Base-by-base conservation (phyloP, 2,113 vertebrate species). In the Planiliza haematocheilus region DNA sequence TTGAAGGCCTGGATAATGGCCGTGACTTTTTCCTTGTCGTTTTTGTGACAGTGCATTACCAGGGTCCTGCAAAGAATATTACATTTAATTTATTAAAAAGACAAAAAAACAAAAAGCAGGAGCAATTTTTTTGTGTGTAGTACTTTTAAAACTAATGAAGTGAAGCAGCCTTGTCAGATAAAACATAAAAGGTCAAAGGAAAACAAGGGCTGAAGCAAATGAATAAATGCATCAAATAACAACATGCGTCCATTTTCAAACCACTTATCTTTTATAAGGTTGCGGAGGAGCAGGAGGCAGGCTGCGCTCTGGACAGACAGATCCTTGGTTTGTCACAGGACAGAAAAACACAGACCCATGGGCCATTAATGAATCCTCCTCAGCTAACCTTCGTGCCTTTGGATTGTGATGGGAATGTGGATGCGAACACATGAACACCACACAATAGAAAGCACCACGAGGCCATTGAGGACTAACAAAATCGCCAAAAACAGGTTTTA, bases 1-100 rank as follows among this genome's bases (percentile, higher is more conserved):
- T 24, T 71, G 39, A 61, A 21, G 69, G 53, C 49, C 20, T 41
- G 20, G 18, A 70, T 81, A 75, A 76, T 82, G 14, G 57, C 5
- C 1, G 7, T 42, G 34, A 72, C n/a, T 38, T 24, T 37, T 34
- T 0, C 74, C 0, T 7, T 63, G 46, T 41, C 61, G n/a, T 56
- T 43, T 7, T 37, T 21, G 53, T 60, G 39, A 70, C 18, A 34
- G 9, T 7, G 38, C 6, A 60, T 70, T 66, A 38, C 36, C 45
- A 39, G 7, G 10, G 24, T 30, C 21, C 10, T 62, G 11, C 36
- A 21, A 50, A 20, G 12, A 68, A 75, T 17, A 55, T 21, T 30
- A 30, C 24, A 36, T 69, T 72, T 10, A 17, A 12, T 81, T 42
- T 51, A 20, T 49, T 50, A 55, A 1, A 10, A 9, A 8, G 45